A percentile compares a stretch with the other conserved stretches of the same genome.
Evolutionary conservation across 2,113 vertebrate species (phyloP).

Genomic region (Istiophorus platypterus): DNA sequence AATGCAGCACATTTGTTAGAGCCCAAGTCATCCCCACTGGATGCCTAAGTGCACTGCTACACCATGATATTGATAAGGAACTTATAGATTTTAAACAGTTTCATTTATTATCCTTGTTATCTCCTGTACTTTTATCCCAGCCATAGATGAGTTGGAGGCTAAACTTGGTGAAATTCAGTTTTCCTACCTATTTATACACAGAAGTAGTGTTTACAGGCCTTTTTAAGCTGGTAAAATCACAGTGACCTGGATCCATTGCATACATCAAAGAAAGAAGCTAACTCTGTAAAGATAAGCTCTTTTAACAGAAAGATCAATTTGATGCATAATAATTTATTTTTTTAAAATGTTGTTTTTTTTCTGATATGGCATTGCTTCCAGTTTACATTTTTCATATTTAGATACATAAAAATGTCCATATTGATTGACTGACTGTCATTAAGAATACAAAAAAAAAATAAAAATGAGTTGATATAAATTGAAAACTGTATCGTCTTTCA

Average conservation of each 20-base stretch:
- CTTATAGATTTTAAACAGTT: constrained; percentile 56
- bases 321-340: too few relatives aligned
- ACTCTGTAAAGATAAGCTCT: constrained; percentile 18
- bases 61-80: constrained; percentile 55
- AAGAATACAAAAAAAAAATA: too few relatives aligned
- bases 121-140: constrained; percentile 52
- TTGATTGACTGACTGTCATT: not conserved
- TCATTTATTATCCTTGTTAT: constrained; percentile 64
- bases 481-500: too few relatives aligned
- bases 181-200: constrained; percentile 31
- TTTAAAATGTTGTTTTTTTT: too few relatives aligned
- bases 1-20: constrained; percentile 10
- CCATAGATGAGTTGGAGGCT: constrained; percentile 31
- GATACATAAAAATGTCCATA: not conserved
- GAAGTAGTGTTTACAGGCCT: constrained; percentile 47
- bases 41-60: constrained; percentile 32
- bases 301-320: constrained; percentile 16
- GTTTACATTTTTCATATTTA: not conserved
- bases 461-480: too few relatives aligned
- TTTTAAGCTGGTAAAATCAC: constrained; percentile 65
- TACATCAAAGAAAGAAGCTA: constrained; percentile 37
- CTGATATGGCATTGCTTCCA: not conserved
- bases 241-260: constrained; percentile 63
- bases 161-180: constrained; percentile 46
- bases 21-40: constrained; percentile 21